phyloP scores from a whole-genome alignment of 2,888 invertebrate species.

The Rhyacophila evoluta region DNA sequence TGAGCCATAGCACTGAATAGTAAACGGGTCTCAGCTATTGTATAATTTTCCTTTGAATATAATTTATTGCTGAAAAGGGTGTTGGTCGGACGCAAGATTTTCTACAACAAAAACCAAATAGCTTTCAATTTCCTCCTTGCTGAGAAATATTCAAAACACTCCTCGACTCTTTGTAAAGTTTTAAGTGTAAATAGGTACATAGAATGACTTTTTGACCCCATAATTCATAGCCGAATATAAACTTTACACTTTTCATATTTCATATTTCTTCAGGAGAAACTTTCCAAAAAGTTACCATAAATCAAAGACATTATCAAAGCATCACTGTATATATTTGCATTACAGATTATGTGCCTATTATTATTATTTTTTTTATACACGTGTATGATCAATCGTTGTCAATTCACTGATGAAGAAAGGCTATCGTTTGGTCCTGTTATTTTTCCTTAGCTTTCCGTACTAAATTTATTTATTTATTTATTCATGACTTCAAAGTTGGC shows the following conservation, averaged over 20 bases:
- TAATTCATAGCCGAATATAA: background rate
- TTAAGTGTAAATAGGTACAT: background rate
- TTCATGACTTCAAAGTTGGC: too few species aligned
- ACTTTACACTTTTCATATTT: background rate
- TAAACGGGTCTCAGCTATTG: background rate
- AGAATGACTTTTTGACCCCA: background rate
- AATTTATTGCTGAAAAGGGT: background rate
- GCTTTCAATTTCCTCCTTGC: background rate
- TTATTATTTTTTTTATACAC: too few species aligned
- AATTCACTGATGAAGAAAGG: too few species aligned
- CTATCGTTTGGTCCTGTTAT: too few species aligned
- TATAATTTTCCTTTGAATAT: background rate
- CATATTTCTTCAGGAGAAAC: too few species aligned
- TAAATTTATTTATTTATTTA: too few species aligned
- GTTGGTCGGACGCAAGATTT: background rate
- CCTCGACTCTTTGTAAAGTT: background rate
- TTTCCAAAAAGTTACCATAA: too few species aligned
- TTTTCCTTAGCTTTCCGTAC: too few species aligned
- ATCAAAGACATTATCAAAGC: too few species aligned
- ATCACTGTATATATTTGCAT: too few species aligned
- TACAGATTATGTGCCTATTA: too few species aligned
- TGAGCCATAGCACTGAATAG: background rate
- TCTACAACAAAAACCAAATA: background rate
- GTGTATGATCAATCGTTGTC: too few species aligned
- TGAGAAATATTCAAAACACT: background rate